Evolutionary conservation across 2,888 invertebrate genomes (phyloP).

Genomic region (Xestia c-nigrum): DNA sequence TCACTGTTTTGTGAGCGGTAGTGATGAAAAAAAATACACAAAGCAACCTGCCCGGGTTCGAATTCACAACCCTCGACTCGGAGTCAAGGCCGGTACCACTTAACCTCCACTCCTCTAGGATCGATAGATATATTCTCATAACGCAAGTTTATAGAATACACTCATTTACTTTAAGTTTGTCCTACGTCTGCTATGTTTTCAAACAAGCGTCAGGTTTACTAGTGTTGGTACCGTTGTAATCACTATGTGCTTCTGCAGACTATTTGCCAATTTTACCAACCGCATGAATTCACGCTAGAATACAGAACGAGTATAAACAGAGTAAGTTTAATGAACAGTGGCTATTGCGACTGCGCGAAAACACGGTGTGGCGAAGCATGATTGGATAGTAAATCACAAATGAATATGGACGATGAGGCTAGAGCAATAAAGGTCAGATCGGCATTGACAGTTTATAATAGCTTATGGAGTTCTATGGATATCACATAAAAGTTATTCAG

Average conservation of each 20-base stretch:
- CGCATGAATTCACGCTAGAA: background rate
- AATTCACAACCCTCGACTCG: background rate
- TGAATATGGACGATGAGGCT: slow-evolving; percentile 40
- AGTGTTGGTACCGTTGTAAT: background rate
- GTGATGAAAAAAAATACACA: too few relatives aligned
- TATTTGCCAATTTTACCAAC: background rate
- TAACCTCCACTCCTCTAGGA: background rate
- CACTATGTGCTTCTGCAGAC: background rate
- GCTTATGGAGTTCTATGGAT: slow-evolving; percentile 14
- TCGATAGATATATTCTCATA: background rate
- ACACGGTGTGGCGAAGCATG: slow-evolving; percentile 52
- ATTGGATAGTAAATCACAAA: slow-evolving; percentile 47
- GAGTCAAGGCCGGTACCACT: background rate
- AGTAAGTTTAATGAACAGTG: slow-evolving; percentile 20
- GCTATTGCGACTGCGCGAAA: slow-evolving; percentile 55
- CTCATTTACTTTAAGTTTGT: background rate
- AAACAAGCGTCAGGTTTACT: background rate
- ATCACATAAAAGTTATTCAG: slow-evolving; percentile 36
- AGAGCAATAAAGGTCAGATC: slow-evolving; percentile 31
- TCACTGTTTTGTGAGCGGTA: too few relatives aligned
- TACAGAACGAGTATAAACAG: slow-evolving; percentile 27
- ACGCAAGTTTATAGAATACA: background rate
- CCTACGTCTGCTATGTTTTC: background rate
- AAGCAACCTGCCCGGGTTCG: background rate
- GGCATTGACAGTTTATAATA: slow-evolving; percentile 29